phyloP scores from a whole-genome alignment of 2,888 invertebrate genomes.

The Heliothis peltigera region DNA sequence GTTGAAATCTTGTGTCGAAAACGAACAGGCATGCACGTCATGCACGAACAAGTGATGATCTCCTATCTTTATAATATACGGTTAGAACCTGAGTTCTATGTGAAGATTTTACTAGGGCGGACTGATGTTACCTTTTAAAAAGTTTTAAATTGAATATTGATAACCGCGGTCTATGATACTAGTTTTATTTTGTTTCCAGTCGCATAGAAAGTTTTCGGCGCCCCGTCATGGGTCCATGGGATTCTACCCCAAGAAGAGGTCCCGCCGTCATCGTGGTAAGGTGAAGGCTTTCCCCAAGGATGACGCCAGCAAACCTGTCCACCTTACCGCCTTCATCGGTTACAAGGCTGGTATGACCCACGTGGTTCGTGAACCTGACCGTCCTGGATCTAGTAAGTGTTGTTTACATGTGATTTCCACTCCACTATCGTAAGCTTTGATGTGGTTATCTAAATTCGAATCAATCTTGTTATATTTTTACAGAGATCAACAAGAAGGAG shows the following conservation, averaged over 20 bases:
- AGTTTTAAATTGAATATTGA: too few species aligned
- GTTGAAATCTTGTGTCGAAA: not conserved
- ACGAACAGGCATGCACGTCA: conserved; percentile 47
- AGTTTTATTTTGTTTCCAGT: conserved; percentile 90
- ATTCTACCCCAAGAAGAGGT: conserved; percentile 99
- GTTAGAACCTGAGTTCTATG: conserved; percentile 92
- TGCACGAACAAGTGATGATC: conserved; percentile 91
- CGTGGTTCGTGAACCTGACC: conserved; percentile 99
- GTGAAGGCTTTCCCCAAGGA: conserved; percentile 99
- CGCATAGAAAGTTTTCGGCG: conserved; percentile 99
- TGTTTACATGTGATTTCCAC: not conserved
- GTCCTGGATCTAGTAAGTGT: conserved; percentile 99
- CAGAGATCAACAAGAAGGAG: conserved; percentile 99
- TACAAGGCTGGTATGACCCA: conserved; percentile 99
- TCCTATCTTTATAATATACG: conserved; percentile 91
- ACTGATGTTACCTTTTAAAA: conserved; percentile 85
- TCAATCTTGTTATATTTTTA: conserved; percentile 20
- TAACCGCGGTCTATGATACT: conserved; percentile 1
- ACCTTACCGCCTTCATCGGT: conserved; percentile 98
- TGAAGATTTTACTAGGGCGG: conserved; percentile 94
- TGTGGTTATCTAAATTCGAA: not conserved
- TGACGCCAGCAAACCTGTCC: conserved; percentile 98
- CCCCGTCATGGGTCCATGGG: conserved; percentile 99
- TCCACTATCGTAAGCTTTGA: not conserved
- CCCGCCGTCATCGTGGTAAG: conserved; percentile 98